Evolutionary conservation across 1,140 invertebrate species (phyloP).

Genomic region (Papilio xuthus): DNA sequence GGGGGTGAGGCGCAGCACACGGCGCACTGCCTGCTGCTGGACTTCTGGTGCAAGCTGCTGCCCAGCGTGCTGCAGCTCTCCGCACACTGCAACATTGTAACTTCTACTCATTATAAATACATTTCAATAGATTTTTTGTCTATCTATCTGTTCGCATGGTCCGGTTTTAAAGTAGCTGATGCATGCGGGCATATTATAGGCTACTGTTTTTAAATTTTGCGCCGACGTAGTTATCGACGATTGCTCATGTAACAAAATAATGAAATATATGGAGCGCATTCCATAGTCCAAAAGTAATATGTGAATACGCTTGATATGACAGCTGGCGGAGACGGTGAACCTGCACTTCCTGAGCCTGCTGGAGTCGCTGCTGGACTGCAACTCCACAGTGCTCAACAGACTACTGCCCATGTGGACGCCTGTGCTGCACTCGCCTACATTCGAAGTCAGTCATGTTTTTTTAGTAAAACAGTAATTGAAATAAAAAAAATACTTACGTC

Average conservation of each 20-base stretch:
- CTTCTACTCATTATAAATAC: not conserved
- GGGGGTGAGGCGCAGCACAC: conserved; percentile 87
- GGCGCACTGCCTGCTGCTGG: conserved; percentile 93
- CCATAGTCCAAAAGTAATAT: not conserved
- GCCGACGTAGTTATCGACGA: too few relatives aligned
- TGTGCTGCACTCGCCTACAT: conserved; percentile 93
- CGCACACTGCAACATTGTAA: conserved; percentile 89
- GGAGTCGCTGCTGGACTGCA: conserved; percentile 97
- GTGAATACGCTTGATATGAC: conserved; percentile 39
- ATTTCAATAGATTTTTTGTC: too few relatives aligned
- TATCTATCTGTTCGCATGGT: too few relatives aligned
- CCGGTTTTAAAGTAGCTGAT: too few relatives aligned
- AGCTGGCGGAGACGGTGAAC: conserved; percentile 99
- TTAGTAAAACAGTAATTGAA: not conserved
- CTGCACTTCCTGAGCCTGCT: conserved; percentile 97
- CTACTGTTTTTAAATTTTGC: too few relatives aligned
- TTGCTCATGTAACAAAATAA: too few relatives aligned
- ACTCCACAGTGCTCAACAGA: conserved; percentile 94
- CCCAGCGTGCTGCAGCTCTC: conserved; percentile 96
- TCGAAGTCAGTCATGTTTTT: conserved; percentile 84
- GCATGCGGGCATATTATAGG: too few relatives aligned
- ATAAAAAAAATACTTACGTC: too few relatives aligned
- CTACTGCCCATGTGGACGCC: conserved; percentile 94
- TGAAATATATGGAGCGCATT: not conserved
- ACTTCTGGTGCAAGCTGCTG: conserved; percentile 99